Conservation (phyloP, 2,113 vertebrate genomes). For the Phyllostomus discolor region DNA sequence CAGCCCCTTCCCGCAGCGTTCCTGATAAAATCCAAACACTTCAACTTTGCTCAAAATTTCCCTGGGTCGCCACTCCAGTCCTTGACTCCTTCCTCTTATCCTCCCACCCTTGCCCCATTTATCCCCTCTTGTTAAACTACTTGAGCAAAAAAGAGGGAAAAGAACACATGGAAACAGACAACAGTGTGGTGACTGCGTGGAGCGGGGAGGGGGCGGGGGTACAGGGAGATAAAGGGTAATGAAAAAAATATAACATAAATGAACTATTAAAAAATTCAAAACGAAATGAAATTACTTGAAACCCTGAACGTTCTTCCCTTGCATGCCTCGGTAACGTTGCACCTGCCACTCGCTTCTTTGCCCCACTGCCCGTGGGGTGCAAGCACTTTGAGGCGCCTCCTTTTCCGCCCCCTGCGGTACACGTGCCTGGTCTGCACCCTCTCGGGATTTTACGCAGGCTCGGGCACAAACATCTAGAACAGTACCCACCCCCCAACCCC, state of each 20-base stretch:
- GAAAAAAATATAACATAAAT: too few relatives aligned
- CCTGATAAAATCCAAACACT: not conserved
- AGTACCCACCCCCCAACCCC: not conserved
- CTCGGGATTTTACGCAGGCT: too few relatives aligned
- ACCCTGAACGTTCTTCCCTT: not conserved
- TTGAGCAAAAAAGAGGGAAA: too few relatives aligned
- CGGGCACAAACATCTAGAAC: not conserved
- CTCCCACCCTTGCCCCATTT: not conserved
- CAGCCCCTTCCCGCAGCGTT: not conserved
- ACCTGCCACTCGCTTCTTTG: fast-evolving
- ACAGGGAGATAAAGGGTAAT: too few relatives aligned
- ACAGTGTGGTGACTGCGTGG: too few relatives aligned
- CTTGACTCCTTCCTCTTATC: not conserved
- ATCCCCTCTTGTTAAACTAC: too few relatives aligned
- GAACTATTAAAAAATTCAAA: too few relatives aligned
- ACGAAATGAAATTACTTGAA: too few relatives aligned
- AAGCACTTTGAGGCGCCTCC: not conserved
- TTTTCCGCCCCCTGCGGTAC: not conserved
- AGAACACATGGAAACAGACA: too few relatives aligned
- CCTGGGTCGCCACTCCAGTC: not conserved
- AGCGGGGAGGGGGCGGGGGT: too few relatives aligned
- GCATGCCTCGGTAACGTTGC: not conserved
- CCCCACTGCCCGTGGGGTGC: fast-evolving
- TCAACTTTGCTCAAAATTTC: not conserved
- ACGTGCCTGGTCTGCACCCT: not conserved